phyloP scores from a whole-genome alignment of 2,888 invertebrate species.

The Baronia brevicornis region DNA sequence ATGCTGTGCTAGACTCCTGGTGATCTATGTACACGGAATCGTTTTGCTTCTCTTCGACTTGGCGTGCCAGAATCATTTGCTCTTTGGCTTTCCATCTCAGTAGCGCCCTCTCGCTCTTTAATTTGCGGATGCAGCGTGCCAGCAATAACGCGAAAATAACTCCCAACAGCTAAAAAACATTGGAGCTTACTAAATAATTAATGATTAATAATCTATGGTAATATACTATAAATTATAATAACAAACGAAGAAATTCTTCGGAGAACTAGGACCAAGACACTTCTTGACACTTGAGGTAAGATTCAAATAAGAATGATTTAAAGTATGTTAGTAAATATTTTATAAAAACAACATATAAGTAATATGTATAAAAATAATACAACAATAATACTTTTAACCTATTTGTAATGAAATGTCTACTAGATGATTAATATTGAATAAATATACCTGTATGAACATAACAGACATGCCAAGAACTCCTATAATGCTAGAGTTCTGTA shows the following conservation, averaged over 20 bases:
- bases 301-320: no score
- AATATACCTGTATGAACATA: slow-evolving; percentile 60
- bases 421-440: background rate
- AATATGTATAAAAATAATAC: no score
- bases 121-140: slow-evolving; percentile 86
- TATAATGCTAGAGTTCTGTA: slow-evolving; percentile 54
- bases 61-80: slow-evolving; percentile 59
- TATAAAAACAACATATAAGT: background rate
- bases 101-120: slow-evolving; percentile 81
- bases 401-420: no score
- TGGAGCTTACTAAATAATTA: background rate
- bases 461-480: slow-evolving; percentile 64
- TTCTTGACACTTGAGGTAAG: no score
- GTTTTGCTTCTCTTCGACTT: slow-evolving; percentile 22
- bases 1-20: slow-evolving; percentile 33
- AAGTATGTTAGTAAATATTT: no score
- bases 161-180: slow-evolving; percentile 81
- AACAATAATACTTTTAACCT: no score
- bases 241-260: no score
- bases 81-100: slow-evolving; percentile 80
- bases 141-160: slow-evolving; percentile 91
- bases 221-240: no score
- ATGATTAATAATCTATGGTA: no score
- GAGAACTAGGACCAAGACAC: no score
- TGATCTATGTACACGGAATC: slow-evolving; percentile 39